A percentile compares a stretch with the other conserved stretches of the same genome.
These are phyloP conservation scores for Lucinisca nassula DNA, from an alignment of 2,888 invertebrate genomes.

Conservation along the genomic window DNA sequence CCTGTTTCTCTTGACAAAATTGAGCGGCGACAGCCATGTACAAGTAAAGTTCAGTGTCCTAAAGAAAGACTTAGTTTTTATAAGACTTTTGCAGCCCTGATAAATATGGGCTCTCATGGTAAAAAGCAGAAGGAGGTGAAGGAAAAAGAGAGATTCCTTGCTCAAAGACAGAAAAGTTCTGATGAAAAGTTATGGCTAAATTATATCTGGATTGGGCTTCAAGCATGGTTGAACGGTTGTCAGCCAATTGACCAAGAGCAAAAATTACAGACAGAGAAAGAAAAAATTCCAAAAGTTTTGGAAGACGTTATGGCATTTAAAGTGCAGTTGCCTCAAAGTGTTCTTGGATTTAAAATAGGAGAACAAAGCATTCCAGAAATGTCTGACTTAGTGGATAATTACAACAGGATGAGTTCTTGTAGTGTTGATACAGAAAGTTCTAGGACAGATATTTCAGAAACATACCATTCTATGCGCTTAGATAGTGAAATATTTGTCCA, in stretches of 20 bases:
- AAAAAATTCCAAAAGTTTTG: conserved; percentile 92
- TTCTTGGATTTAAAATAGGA: background rate
- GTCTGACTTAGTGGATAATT: conserved; percentile 11
- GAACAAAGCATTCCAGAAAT: conserved; percentile 25
- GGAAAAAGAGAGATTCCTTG: conserved; percentile 69
- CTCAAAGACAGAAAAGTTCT: conserved; percentile 90
- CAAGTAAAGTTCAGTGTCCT: conserved; percentile 75
- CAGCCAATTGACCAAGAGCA: conserved; percentile 93
- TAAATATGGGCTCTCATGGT: conserved; percentile 90
- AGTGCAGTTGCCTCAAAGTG: conserved; percentile 60
- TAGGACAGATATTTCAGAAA: conserved; percentile 54
- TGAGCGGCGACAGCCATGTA: conserved; percentile 57
- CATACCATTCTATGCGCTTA: conserved; percentile 77
- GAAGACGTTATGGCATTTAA: conserved; percentile 93
- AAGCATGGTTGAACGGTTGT: conserved; percentile 91
- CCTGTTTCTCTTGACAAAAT: conserved; percentile 39
- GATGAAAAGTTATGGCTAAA: conserved; percentile 97
- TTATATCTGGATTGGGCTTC: conserved; percentile 96
- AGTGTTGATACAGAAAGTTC: conserved; percentile 53
- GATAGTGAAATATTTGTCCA: conserved; percentile 89
- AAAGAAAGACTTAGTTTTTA: conserved; percentile 83
- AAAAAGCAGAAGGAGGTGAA: conserved; percentile 84
- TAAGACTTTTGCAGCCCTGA: conserved; percentile 92
- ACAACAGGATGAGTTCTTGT: conserved; percentile 21
- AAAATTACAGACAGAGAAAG: conserved; percentile 92